These are phyloP conservation scores for Pteruthius melanotis DNA, from an alignment of 2,113 vertebrate genomes.

Conservation along the genomic window DNA sequence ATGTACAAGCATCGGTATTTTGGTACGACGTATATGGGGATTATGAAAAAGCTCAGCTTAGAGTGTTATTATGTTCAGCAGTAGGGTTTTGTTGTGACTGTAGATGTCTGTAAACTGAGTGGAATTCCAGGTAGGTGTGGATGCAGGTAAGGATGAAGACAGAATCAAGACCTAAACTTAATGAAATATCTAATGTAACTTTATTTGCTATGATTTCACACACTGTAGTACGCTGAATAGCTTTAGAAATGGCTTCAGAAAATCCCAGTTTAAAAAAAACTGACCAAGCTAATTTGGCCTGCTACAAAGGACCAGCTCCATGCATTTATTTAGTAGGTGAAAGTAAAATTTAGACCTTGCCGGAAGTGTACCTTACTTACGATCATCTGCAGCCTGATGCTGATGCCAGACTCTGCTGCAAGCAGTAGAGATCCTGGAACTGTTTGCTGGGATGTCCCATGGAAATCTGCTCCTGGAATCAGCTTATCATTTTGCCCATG, in stretches of 20 bases:
- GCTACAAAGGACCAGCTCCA: not conserved
- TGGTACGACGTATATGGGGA: not conserved
- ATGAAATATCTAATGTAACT: not conserved
- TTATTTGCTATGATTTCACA: not conserved
- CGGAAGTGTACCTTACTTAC: not conserved
- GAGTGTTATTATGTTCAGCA: not conserved
- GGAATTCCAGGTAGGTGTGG: not conserved
- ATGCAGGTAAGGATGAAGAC: not conserved
- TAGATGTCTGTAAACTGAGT: not conserved
- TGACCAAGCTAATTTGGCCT: not conserved
- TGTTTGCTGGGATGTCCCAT: not conserved
- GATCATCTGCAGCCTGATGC: not conserved
- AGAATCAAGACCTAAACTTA: not conserved
- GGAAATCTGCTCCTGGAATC: not conserved
- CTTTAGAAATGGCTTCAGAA: not conserved
- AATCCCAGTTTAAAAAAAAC: not conserved
- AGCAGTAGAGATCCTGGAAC: not conserved
- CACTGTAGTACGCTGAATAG: not conserved
- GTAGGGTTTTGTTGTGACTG: not conserved
- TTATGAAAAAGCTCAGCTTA: not conserved
- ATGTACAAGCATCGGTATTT: not conserved
- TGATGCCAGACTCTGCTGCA: not conserved
- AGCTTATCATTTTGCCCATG: not conserved
- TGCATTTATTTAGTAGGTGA: not conserved
- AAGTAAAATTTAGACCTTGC: not conserved